Base-by-base conservation (phyloP, 2,888 invertebrate species). In the Patella caerulea region DNA sequence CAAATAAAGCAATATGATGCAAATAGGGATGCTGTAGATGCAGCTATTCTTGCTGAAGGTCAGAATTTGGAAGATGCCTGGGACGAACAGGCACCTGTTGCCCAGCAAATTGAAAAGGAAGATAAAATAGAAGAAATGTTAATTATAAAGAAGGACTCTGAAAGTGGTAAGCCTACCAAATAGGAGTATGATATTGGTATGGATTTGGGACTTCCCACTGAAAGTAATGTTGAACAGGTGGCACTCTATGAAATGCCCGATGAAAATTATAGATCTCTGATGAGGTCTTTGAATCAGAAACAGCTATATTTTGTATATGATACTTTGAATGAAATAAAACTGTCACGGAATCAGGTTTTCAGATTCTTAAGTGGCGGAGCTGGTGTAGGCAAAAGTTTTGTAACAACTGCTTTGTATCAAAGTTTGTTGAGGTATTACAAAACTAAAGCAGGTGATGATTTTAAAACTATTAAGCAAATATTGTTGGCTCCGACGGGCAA, bases 401-500 rank as follows among this genome's bases (percentile, higher is more conserved):
- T 83, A 5, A 77, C 78, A 14, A 74, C 73, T 72, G 83, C 84
- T 17, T 54, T 85, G 29, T 83, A 83, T 77, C 83, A 85, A 73
- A 76, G 71, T 19, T 45, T 73, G 52, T 65, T 84, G 45, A 83
- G 79, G 75, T 81, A 71, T 75, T 73, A 71, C 17, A 85, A 81
- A 71, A 81, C 69, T 55, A 71, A 54, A 71, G 71, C 78, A 69
- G 83, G 82, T 53, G 74, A 81, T 9, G 71, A 83, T 72, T 79
- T 76, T 71, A 53, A 65, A 12, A 71, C 75, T 14, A 45, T 45
- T 9, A 65, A 52, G 65, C 45, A 81, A 19, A 54, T 84, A 5
- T 72, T 84, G 2, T 9, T 79, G 17, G 82, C 83, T 24, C 84
- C 83, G 65, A 84, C 84, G 69, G 83, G 83, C 56, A 85, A 83